phyloP scores from a whole-genome alignment of 2,113 vertebrate species.

The Stictonetta naevosa region DNA sequence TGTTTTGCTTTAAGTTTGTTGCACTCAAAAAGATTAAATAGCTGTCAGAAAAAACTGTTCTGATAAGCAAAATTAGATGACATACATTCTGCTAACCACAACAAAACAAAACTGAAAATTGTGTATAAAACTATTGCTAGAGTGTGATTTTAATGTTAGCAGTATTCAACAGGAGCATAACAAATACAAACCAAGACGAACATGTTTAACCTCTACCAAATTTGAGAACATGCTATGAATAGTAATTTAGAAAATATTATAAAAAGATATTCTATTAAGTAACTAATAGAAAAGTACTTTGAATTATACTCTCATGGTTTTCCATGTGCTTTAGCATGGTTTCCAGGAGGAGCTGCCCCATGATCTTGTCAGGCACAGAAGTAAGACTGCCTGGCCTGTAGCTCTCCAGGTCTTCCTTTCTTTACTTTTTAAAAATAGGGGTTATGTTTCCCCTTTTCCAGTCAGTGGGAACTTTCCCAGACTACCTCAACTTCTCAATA shows the following conservation, averaged over 20 bases:
- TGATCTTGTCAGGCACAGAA: no score
- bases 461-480: no score
- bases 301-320: background rate
- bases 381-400: no score
- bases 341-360: no score
- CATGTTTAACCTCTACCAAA: background rate
- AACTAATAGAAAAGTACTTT: background rate
- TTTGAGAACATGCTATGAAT: background rate
- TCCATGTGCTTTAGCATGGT: no score
- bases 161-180: background rate
- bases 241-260: background rate
- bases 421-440: no score
- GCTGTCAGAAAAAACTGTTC: background rate
- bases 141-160: background rate
- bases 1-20: background rate
- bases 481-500: background rate
- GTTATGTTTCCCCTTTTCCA: no score
- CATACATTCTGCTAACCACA: background rate
- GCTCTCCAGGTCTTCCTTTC: no score
- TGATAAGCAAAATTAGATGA: background rate
- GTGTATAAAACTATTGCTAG: background rate
- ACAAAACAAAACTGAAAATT: background rate
- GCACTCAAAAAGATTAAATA: background rate
- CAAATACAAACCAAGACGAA: background rate
- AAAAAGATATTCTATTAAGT: background rate